Evolutionary conservation across 2,797 vertebrate genomes (phyloP).

Genomic region (Poeciliopsis turneri): DNA sequence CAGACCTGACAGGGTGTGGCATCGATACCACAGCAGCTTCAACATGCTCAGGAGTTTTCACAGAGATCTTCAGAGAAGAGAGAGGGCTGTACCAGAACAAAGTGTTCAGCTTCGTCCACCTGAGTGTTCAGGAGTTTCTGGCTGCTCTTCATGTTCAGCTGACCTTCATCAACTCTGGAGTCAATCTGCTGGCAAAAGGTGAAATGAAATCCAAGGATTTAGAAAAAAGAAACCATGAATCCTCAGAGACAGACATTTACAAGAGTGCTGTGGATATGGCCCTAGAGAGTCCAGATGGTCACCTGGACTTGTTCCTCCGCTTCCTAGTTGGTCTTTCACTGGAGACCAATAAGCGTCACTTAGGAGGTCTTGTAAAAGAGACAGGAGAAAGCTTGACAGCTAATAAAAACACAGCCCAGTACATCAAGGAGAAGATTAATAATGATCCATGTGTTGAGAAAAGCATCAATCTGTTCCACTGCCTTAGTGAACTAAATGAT

Average conservation of each 20-base stretch:
- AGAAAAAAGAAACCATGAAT: neutral
- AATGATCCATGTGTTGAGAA: neutral
- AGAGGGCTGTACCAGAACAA: neutral
- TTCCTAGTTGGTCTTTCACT: neutral
- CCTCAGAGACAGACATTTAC: neutral
- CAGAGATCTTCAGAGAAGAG: neutral
- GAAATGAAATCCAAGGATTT: neutral
- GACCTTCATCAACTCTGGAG: conserved; percentile 1
- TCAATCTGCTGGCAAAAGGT: neutral
- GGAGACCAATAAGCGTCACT: neutral
- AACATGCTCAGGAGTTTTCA: neutral
- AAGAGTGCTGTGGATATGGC: neutral
- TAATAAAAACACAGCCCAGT: neutral
- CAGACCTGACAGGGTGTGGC: neutral
- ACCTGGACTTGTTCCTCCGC: conserved; percentile 1
- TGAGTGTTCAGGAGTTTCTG: conserved; percentile 11
- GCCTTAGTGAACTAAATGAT: neutral
- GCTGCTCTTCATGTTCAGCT: conserved; percentile 9
- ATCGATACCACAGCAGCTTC: neutral
- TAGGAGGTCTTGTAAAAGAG: neutral
- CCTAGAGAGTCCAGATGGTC: neutral
- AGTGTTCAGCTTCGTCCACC: neutral
- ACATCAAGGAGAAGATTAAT: neutral
- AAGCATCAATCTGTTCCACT: conserved; percentile 3
- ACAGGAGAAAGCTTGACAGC: accelerated